A percentile compares a stretch with the other conserved stretches of the same genome.
phyloP scores from a whole-genome alignment of 2,888 invertebrate genomes.

The Andrena camellia region DNA sequence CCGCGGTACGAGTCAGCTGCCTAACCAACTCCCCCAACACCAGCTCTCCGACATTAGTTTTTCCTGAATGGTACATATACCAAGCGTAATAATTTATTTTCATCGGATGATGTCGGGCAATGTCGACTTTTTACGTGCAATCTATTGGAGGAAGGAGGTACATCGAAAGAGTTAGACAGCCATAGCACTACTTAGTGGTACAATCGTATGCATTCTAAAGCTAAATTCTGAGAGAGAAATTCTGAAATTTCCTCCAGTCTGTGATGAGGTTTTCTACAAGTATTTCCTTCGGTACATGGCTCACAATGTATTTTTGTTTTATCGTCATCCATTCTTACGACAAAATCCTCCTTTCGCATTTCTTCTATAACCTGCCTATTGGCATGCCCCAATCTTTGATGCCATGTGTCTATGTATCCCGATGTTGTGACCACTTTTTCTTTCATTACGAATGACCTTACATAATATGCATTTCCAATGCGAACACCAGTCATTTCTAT shows the following conservation, averaged over 20 bases:
- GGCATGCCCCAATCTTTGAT: constrained; percentile 27
- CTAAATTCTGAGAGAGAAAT: too few species aligned
- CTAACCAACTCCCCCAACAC: too few species aligned
- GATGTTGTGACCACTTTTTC: background rate
- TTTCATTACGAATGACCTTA: background rate
- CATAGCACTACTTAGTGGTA: too few species aligned
- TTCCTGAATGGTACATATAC: too few species aligned
- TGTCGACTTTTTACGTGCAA: too few species aligned
- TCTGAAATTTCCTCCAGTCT: constrained; percentile 6
- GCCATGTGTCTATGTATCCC: constrained; percentile 12
- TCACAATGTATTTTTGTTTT: constrained; percentile 10
- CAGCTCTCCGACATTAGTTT: too few species aligned
- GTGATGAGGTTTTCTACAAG: background rate
- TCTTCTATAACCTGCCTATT: constrained; percentile 21
- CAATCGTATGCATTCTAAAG: too few species aligned
- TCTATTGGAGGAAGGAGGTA: too few species aligned
- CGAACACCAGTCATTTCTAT: constrained; percentile 25
- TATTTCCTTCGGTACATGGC: constrained; percentile 17
- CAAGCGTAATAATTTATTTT: too few species aligned
- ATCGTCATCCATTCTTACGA: background rate
- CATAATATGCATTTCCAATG: constrained; percentile 29
- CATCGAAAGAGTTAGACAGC: too few species aligned
- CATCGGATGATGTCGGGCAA: too few species aligned
- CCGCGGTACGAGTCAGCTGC: too few species aligned
- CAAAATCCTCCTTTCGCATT: constrained; percentile 35